Evolutionary conservation across 2,888 invertebrate species (phyloP), one percentile per base, ranked within the genome.

Genomic region (Osmoderma eremita): DNA sequence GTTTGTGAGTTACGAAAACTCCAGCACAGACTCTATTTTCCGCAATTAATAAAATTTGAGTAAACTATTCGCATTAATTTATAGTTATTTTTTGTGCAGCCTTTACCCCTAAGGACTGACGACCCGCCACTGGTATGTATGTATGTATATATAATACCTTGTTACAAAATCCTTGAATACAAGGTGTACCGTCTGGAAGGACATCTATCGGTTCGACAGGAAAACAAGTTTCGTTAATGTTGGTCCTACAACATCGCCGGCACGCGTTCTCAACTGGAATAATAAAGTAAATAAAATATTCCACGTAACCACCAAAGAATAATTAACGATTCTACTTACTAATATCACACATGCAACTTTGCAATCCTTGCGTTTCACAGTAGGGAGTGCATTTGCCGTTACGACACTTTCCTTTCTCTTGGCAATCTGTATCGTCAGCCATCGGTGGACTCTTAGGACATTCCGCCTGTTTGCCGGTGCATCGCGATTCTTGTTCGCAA

Each of bases 301-400:
- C n/a, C n/a, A n/a, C n/a, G n/a, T n/a, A n/a, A n/a, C n/a, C n/a
- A n/a, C n/a, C n/a, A n/a, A n/a, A n/a, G n/a, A n/a, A n/a, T n/a
- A n/a, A n/a, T n/a, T n/a, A n/a, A n/a, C n/a, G n/a, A n/a, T 22
- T 22, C 15, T 63, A 81, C 88, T 80, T 82, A 94, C 94, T 92
- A 74, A 93, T 92, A 79, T 97, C 96, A 81, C 98, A 98, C 93
- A 97, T 96, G 86, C 98, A 98, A 80, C 96, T 95, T 80, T 94
- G 94, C 79, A 94, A 85, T 56, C 92, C 93, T 80, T 94, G 93
- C 15, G 94, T 95, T 84, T 98, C 96, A 82, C 98, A 98, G 82
- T 93, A 97, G 0, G 97, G 95, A 75, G 94, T 88, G 82, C 98
- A 98, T 77, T 91, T 90, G n/a, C 98, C 98, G 77, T 87, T 88